A percentile compares a stretch with the other conserved stretches of the same genome.
Evolutionary conservation across 2,888 invertebrate genomes (phyloP).

Genomic region (Bellardia pandia): DNA sequence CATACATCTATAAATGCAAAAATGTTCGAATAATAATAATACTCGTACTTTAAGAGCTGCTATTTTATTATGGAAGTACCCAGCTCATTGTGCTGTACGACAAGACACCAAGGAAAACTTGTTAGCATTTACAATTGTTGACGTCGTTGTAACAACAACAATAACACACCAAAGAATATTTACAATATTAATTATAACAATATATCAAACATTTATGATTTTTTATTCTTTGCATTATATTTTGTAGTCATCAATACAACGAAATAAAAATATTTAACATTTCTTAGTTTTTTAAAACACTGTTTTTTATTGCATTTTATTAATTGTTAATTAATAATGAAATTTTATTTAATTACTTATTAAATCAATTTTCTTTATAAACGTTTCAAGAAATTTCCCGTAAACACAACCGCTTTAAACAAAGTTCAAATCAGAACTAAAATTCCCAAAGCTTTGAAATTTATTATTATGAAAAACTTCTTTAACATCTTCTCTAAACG

Average conservation of each 20-base stretch:
- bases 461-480: constrained; percentile 70
- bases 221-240: constrained; percentile 15
- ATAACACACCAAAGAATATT: constrained; percentile 24
- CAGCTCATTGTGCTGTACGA: constrained; percentile 23
- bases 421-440: constrained; percentile 74
- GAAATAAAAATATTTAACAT: not conserved
- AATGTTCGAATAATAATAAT: constrained; percentile 17
- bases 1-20: constrained; percentile 23
- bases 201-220: constrained; percentile 28
- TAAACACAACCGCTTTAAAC: constrained; percentile 71
- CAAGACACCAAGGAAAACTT: constrained; percentile 73
- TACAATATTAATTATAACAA: constrained; percentile 37
- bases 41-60: constrained; percentile 13
- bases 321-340: not conserved
- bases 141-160: not conserved
- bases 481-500: constrained; percentile 65
- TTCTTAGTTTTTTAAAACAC: not conserved
- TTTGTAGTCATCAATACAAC: not conserved
- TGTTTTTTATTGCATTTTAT: constrained; percentile 8
- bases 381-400: constrained; percentile 42
- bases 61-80: constrained; percentile 41
- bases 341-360: constrained; percentile 14
- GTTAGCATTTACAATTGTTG: constrained; percentile 74
- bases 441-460: constrained; percentile 67
- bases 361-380: constrained; percentile 6